Evolutionary conservation across 2,888 invertebrate species (phyloP), one percentile per base, ranked within the genome.

Genomic region (Agrilus cyanescens): DNA sequence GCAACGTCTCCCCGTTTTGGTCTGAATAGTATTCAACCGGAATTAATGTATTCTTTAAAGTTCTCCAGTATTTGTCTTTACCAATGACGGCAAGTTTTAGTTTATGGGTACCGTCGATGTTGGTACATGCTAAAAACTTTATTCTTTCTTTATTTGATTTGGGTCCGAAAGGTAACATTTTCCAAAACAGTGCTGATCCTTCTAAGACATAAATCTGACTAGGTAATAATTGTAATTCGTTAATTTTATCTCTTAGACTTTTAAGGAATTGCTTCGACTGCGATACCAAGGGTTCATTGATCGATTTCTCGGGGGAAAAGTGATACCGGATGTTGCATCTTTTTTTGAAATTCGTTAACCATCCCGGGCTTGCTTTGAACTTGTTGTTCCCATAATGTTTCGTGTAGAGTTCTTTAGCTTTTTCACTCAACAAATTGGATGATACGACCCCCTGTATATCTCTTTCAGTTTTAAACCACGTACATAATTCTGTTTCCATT

Each of bases 321-420:
- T n/a, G n/a, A n/a, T 38, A 29, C 42, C 45, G 45, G 20, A 45
- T 36, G 15, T 37, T 37, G 25, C 40, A 18, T 31, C 47, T 45
- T 31, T 47, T 47, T 42, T 38, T 45, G 30, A 47, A 46, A 12
- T 41, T 46, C 20, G 13, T 13, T 32, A 44, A 20, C 46, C 44
- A 46, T 12, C 35, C 40, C 30, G 15, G 39, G 40, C 42, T 47
- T 16, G 44, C 47, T 20, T 12, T 42, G 33, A 40, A 47, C 13
- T 45, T 45, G 18, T 37, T 34, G 31, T 43, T 33, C n/a, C 29
- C 32, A 18, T 43, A 43, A 33, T 25, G 30, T 37, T 45, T 13
- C 13, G n/a, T 3, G 32, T 36, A 40, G 32, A 46, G 25, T 34
- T 40, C 43, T 29, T 15, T 47, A 18, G 39, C 37, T 36, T 46